A percentile compares a stretch with the other conserved stretches of the same genome.
Evolutionary conservation across 2,888 invertebrate species (phyloP).

Genomic region (Blastobasis adustella): DNA sequence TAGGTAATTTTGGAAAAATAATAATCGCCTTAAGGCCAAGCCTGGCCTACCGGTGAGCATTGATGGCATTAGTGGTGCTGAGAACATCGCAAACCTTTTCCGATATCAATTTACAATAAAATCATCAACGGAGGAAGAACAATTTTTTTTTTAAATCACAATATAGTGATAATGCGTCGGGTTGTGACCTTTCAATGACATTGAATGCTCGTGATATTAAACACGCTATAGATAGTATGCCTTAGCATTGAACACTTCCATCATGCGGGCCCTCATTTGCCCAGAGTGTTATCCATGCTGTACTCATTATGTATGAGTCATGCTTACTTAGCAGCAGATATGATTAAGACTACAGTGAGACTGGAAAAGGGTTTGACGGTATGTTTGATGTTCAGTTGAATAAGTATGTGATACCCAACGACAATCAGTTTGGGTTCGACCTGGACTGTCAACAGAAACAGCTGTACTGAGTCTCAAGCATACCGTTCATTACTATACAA

Average conservation of each 20-base stretch:
- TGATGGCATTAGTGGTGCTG: not conserved
- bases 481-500: conserved; percentile 9
- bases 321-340: not conserved
- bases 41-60: not conserved
- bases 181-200: not conserved
- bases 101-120: not conserved
- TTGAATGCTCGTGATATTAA: not conserved
- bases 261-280: not conserved
- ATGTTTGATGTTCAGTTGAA: conserved; percentile 1
- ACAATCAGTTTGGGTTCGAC: conserved; percentile 9
- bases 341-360: conserved; percentile 8
- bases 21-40: conserved; percentile 4
- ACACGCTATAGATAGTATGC: not conserved
- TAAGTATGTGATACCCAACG: no score
- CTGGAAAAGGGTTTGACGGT: conserved; percentile 3
- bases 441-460: conserved; percentile 9
- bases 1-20: conserved; percentile 8
- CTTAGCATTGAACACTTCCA: not conserved
- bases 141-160: no score
- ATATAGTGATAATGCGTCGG: not conserved
- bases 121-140: not conserved
- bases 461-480: conserved; percentile 9
- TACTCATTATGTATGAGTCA: not conserved
- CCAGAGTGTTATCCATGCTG: not conserved
- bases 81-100: not conserved